Base-by-base conservation (phyloP, 2,113 vertebrate species). In the Archocentrus centrarchus region DNA sequence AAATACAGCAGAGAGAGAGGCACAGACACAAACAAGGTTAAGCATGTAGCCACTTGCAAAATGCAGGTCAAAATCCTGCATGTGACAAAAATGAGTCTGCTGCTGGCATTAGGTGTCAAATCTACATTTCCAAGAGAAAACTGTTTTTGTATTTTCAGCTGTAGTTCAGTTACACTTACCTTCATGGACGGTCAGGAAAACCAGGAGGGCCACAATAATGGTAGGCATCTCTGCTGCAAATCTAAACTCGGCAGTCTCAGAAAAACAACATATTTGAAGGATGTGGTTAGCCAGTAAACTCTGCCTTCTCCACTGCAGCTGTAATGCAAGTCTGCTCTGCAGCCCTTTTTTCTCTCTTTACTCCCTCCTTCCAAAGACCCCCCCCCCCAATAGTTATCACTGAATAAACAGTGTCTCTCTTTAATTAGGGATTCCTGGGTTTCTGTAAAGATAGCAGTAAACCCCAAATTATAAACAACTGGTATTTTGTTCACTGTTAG, bases 161-260 rank as follows among this genome's bases (percentile, higher is more conserved):
- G 27, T 5, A 55, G 27, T 55, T 55, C 2, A 55, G 47, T 24
- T 17, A 17, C 2, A 24, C 88, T 95, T 93, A 98, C 97, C 96
- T 94, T 95, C 76, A 6, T 91, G 80, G 27, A 95, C 32, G 13
- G 75, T 2, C 0, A 81, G 58, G n/a, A 90, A 87, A 39, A 95
- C 6, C 5, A 97, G 39, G 37, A 95, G 83, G 14, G 94, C 63
- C 53, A 89, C 77, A 59, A 44, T 18, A 6, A 66, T 64, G 18
- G n/a, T 2, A 78, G 79, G 82, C 91, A 91, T 90, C 8, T 77
- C 32, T 55, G 30, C 27, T 73, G 47, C 27, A 15, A 13, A 13
- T 53, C 6, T 17, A 53, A 27, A 20, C 17, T 68, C 18, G 41
- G 47, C 17, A 53, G 11, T 70, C 17, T 32, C 18, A 73, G 47